Evolutionary conservation across 2,888 invertebrate species (phyloP).

Genomic region (Coleophora deauratella): DNA sequence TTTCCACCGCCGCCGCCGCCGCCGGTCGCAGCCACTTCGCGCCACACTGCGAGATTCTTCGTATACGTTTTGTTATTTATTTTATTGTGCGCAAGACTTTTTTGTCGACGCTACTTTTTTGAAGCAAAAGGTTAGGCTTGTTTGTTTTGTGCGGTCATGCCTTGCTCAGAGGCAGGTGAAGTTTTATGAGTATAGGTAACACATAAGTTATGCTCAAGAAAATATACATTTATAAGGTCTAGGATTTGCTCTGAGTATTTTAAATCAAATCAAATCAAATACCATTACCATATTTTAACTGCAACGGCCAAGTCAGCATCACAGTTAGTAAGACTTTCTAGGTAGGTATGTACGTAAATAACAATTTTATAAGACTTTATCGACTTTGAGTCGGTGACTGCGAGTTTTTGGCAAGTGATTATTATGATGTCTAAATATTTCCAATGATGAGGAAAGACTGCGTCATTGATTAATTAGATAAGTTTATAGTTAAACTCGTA

Average conservation of each 20-base stretch:
- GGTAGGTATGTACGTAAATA: neutral
- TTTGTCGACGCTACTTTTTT: slow-evolving; percentile 37
- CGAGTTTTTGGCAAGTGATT: too few relatives aligned
- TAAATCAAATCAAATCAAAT: too few relatives aligned
- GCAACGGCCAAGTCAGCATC: too few relatives aligned
- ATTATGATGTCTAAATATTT: neutral
- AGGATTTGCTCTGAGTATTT: too few relatives aligned
- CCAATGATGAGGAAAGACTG: slow-evolving; percentile 1
- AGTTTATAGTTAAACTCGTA: too few relatives aligned
- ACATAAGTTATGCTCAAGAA: neutral
- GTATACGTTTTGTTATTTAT: slow-evolving; percentile 25
- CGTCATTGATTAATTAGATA: too few relatives aligned
- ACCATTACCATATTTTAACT: too few relatives aligned
- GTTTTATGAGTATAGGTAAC: neutral
- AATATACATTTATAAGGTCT: too few relatives aligned
- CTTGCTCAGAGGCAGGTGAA: neutral
- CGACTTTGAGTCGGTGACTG: too few relatives aligned
- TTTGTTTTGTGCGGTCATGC: slow-evolving; percentile 22
- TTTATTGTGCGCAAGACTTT: slow-evolving; percentile 27
- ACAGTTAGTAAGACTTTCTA: too few relatives aligned
- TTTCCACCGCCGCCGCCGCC: slow-evolving; percentile 17
- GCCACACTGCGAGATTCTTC: slow-evolving; percentile 53
- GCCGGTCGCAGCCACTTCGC: slow-evolving; percentile 37
- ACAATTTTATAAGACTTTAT: too few relatives aligned
- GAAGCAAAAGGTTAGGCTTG: slow-evolving; percentile 32